These are phyloP conservation scores for Sphecodes monilicornis DNA, from an alignment of 2,888 invertebrate species.

Conservation along the genomic window DNA sequence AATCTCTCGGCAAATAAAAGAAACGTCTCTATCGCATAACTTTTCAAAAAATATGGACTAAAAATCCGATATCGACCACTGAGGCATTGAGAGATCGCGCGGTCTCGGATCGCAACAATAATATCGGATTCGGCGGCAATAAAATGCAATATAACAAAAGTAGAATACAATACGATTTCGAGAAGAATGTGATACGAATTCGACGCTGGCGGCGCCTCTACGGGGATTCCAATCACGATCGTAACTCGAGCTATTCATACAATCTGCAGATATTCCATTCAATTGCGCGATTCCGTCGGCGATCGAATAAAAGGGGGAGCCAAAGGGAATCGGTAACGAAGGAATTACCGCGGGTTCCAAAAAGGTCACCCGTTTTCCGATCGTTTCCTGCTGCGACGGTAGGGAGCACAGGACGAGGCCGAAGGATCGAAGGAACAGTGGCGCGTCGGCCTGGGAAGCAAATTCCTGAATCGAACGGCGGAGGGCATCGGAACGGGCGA, in stretches of 20 bases:
- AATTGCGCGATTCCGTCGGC: conserved; percentile 19
- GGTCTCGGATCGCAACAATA: background rate
- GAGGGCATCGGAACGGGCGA: conserved; percentile 14
- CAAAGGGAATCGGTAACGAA: conserved; percentile 29
- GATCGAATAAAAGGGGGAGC: background rate
- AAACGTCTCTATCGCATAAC: background rate
- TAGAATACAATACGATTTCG: background rate
- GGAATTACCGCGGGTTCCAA: conserved; percentile 22
- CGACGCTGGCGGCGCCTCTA: background rate
- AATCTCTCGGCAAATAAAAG: background rate
- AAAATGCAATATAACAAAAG: background rate
- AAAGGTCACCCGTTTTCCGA: conserved; percentile 15
- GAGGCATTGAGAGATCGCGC: background rate
- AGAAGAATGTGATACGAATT: background rate
- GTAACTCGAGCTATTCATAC: background rate
- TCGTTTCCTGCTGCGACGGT: conserved; percentile 13
- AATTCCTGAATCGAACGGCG: conserved; percentile 44
- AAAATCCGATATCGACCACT: background rate
- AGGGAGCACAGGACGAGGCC: background rate
- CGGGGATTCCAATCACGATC: conserved; percentile 5
- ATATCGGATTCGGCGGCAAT: background rate
- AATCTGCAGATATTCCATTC: conserved; percentile 18
- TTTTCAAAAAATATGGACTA: background rate
- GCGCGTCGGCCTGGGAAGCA: conserved; percentile 31
- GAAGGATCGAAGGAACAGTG: conserved; percentile 9